phyloP scores from a whole-genome alignment of 1,140 invertebrate species.

The Galendromus occidentalis region DNA sequence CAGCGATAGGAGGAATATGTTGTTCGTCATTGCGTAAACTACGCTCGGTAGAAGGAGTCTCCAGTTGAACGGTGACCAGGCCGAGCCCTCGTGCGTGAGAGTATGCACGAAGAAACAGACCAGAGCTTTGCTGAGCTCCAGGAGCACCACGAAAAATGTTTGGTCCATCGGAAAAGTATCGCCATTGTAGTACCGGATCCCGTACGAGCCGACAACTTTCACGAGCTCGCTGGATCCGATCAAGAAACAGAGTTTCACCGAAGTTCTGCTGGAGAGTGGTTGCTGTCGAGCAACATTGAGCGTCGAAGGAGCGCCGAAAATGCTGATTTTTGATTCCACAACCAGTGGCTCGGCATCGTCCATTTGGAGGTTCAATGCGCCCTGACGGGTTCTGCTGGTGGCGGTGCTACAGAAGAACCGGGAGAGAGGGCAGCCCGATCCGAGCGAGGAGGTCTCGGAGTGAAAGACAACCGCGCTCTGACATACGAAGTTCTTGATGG shows the following conservation, averaged over 20 bases:
- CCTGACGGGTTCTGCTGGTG: no score
- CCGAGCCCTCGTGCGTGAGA: not conserved
- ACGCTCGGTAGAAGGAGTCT: not conserved
- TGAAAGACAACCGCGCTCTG: no score
- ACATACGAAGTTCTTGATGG: no score
- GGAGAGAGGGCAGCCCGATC: no score
- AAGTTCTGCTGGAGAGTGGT: not conserved
- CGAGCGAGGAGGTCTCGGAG: no score
- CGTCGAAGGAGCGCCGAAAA: not conserved
- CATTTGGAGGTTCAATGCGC: no score
- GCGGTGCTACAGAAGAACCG: no score
- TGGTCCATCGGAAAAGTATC: not conserved
- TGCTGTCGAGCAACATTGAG: not conserved
- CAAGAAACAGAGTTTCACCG: not conserved
- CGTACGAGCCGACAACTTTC: not conserved
- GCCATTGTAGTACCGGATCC: not conserved
- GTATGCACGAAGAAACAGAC: not conserved
- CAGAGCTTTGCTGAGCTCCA: not conserved
- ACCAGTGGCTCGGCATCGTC: no score
- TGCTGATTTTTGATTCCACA: no score
- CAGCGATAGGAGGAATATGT: not conserved
- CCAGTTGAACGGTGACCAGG: not conserved
- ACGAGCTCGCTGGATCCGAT: not conserved
- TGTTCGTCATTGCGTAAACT: not conserved
- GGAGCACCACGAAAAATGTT: not conserved